A percentile compares a stretch with the other conserved stretches of the same genome.
phyloP scores from a whole-genome alignment of 2,888 invertebrate genomes.

The Allacma fusca region DNA sequence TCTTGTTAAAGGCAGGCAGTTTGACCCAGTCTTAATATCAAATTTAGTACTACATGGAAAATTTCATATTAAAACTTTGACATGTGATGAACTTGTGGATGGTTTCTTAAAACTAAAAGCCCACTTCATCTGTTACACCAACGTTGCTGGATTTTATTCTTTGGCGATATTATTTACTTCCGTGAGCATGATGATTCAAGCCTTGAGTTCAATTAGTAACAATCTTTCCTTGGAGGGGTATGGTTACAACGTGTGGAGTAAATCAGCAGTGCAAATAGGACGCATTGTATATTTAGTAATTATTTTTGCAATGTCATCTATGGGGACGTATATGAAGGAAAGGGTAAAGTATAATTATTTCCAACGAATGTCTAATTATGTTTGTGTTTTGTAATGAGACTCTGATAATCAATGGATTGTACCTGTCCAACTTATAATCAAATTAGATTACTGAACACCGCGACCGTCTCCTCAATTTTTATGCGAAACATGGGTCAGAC shows the following conservation, averaged over 20 bases:
- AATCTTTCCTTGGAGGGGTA: not conserved
- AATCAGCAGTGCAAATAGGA: not conserved
- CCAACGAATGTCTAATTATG: no score
- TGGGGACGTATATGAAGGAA: not conserved
- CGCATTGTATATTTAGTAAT: not conserved
- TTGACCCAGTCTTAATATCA: not conserved
- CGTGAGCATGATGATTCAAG: not conserved
- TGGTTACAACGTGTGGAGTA: not conserved
- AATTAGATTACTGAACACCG: no score
- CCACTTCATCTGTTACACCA: not conserved
- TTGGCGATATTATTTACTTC: not conserved
- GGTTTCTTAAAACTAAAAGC: not conserved
- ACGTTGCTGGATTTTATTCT: not conserved
- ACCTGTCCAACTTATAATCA: no score
- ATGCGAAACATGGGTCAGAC: no score
- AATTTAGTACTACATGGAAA: no score
- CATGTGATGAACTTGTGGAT: not conserved
- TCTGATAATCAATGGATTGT: no score
- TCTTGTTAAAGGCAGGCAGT: not conserved
- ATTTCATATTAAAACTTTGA: not conserved
- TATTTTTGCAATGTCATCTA: not conserved
- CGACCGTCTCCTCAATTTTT: no score
- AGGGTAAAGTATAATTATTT: not conserved
- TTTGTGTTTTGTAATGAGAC: no score
- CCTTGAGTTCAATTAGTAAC: not conserved